Evolutionary conservation across 1,140 invertebrate species (phyloP).

Genomic region (Lineus longissimus): DNA sequence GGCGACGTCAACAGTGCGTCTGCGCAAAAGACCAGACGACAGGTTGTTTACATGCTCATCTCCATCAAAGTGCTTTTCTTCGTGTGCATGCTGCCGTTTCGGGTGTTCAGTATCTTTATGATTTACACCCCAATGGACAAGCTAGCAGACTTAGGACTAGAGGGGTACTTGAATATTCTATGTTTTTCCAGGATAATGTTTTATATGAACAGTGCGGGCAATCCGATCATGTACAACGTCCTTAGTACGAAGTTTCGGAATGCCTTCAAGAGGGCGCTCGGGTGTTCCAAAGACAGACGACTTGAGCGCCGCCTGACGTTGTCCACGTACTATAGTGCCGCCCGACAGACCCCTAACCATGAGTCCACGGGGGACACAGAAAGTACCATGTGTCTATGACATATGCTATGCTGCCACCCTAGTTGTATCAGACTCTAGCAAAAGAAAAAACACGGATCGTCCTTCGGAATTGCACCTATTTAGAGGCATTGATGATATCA

Average conservation of each 20-base stretch:
- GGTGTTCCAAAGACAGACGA: neutral
- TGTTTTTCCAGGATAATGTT: conserved; percentile 65
- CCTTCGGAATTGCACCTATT: too few relatives aligned
- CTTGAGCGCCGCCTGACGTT: conserved; percentile 5
- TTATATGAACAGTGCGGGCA: conserved; percentile 41
- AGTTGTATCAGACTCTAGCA: too few relatives aligned
- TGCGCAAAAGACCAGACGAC: conserved; percentile 34
- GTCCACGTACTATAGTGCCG: neutral
- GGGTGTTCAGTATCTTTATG: conserved; percentile 68
- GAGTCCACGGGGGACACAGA: too few relatives aligned
- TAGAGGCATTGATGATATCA: too few relatives aligned
- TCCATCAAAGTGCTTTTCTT: conserved; percentile 89
- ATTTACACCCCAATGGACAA: conserved; percentile 64
- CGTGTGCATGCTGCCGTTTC: conserved; percentile 80
- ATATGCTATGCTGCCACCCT: too few relatives aligned
- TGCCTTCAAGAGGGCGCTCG: conserved; percentile 32
- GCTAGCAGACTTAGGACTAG: conserved; percentile 66
- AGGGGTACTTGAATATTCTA: conserved; percentile 77
- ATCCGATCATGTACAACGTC: conserved; percentile 46
- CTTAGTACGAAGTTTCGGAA: conserved; percentile 40
- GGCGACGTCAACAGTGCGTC: conserved; percentile 59
- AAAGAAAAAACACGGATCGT: too few relatives aligned
- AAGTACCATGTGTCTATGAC: too few relatives aligned
- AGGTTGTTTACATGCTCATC: conserved; percentile 78
- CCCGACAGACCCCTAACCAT: too few relatives aligned